Percentiles rank a stretch among this genome's conserved stretches.
These are phyloP conservation scores for Orius laevigatus DNA, from an alignment of 1,140 invertebrate species.

Conservation along the genomic window DNA sequence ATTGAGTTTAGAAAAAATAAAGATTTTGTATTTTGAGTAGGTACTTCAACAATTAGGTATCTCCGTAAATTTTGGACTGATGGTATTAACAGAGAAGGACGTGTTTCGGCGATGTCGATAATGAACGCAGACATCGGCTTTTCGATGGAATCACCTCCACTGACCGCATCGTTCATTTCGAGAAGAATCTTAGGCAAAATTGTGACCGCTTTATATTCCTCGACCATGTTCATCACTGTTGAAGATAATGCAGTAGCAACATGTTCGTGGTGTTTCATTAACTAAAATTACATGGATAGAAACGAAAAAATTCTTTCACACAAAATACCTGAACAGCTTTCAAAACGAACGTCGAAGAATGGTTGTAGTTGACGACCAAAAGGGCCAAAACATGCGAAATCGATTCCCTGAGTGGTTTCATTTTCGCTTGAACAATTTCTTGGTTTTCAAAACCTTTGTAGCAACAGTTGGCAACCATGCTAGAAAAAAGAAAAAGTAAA, in stretches of 20 bases:
- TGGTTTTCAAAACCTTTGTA: constrained; percentile 21
- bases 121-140: constrained; percentile 48
- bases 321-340: constrained; percentile 44
- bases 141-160: constrained; percentile 41
- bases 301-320: constrained; percentile 2
- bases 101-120: constrained; percentile 43
- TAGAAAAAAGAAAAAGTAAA: constrained; percentile 79
- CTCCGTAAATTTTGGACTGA: constrained; percentile 37
- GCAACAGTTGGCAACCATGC: constrained; percentile 51
- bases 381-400: constrained; percentile 62
- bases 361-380: constrained; percentile 67
- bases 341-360: constrained; percentile 46
- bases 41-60: constrained; percentile 40
- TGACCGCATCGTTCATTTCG: constrained; percentile 44
- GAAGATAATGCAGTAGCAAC: constrained; percentile 45
- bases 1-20: constrained; percentile 3
- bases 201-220: constrained; percentile 40
- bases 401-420: constrained; percentile 46
- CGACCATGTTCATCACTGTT: constrained; percentile 45
- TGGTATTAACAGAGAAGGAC: constrained; percentile 46
- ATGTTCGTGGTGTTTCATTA: constrained; percentile 56
- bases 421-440: constrained; percentile 27
- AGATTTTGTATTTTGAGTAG: constrained; percentile 29
- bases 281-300: constrained; percentile 34
- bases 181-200: constrained; percentile 53